Base-by-base conservation (phyloP, 2,888 invertebrate genomes). In the Aphodius granarius region DNA sequence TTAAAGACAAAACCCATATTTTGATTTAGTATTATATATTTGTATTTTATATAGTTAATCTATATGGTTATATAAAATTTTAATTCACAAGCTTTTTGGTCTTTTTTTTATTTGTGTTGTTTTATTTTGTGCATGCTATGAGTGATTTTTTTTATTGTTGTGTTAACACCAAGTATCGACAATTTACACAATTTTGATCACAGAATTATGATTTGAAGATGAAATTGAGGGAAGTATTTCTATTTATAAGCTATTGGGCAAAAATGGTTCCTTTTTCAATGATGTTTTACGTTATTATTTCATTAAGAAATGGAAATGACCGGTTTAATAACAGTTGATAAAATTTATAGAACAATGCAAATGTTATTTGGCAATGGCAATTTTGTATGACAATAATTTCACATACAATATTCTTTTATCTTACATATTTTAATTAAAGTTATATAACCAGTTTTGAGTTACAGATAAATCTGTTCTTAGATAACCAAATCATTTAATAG, bases 1-100 rank as follows among this genome's bases (percentile, higher is more conserved):
- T 62, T 15, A 72, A 71, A 68, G 68, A 68, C 68, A 68, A 17
- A 15, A n/a, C 68, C 68, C 68, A 68, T 68, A 68, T 75, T 75
- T 72, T 72, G 72, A 73, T 75, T 75, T 73, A 75, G 73, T 75
- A 75, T 75, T 75, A 75, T 85, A 84, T 76, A 81, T 82, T 82
- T 85, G 84, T 85, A 84, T 85, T 86, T 85, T 85, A 86, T 85
- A 83, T 85, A 85, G 85, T 86, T 85, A 83, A 83, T 84, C 82
- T 83, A 85, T 73, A 75, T 74, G 76, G 74, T 75, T 76, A 81
- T 81, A 83, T 84, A 83, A 83, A 79, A 79, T 83, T 85, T 85
- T 83, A 82, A 83, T 84, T 83, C 78, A 79, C 75, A 74, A 22
- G 76, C 82, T 83, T 83, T 80, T 78, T n/a, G n/a, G n/a, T n/a